phyloP scores from a whole-genome alignment of 2,888 invertebrate species.

The Limnephilus auricula region DNA sequence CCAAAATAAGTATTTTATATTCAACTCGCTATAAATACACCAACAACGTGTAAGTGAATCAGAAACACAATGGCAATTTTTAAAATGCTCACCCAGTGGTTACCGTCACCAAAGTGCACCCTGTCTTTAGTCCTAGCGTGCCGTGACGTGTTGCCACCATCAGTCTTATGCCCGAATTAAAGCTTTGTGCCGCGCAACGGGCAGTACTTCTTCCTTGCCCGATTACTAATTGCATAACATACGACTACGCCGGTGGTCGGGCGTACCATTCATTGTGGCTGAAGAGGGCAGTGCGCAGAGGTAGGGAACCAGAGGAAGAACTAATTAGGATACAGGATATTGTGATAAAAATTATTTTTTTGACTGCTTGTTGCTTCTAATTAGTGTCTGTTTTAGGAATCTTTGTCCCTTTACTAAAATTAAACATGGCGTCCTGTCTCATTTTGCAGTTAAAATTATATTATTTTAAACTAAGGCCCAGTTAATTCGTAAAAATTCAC shows the following conservation, averaged over 20 bases:
- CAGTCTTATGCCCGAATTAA: conserved; percentile 61
- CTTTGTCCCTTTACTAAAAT: too few relatives aligned
- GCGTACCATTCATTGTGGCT: conserved; percentile 19
- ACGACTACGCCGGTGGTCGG: conserved; percentile 60
- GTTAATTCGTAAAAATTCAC: too few relatives aligned
- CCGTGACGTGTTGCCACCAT: conserved; percentile 54
- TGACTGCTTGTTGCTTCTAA: not conserved
- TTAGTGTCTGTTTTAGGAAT: too few relatives aligned
- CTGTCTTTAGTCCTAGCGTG: conserved; percentile 12
- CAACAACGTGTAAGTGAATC: not conserved
- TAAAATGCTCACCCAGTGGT: not conserved
- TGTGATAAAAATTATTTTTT: not conserved
- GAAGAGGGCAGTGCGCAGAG: not conserved
- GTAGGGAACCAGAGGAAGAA: not conserved
- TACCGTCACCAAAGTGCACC: not conserved
- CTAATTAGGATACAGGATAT: not conserved
- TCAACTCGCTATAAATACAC: too few relatives aligned
- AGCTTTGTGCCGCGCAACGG: conserved; percentile 53
- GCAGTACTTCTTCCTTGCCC: conserved; percentile 20
- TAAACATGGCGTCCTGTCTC: too few relatives aligned
- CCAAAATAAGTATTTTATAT: too few relatives aligned
- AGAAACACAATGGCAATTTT: not conserved
- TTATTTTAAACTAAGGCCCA: too few relatives aligned
- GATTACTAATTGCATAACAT: conserved; percentile 65
- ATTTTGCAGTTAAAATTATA: too few relatives aligned